A percentile compares a stretch with the other conserved stretches of the same genome.
Conservation (phyloP, 2,797 vertebrate genomes). For the Coracias cyanogaster region DNA sequence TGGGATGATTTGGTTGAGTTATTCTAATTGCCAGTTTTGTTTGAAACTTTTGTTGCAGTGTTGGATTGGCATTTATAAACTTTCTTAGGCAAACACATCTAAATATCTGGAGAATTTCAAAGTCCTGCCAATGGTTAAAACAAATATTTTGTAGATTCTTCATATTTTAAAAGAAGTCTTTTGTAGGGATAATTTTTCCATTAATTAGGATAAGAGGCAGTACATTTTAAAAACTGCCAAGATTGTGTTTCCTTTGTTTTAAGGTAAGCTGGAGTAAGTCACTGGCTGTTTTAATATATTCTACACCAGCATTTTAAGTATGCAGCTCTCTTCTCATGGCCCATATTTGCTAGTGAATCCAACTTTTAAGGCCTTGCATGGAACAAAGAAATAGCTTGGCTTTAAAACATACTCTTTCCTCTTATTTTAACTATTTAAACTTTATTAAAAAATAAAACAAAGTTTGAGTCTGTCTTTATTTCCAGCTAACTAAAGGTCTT, state of each 20-base stretch:
- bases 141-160: constrained; percentile 41
- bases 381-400: constrained; percentile 56
- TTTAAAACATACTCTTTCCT: constrained; percentile 66
- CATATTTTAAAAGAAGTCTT: not conserved
- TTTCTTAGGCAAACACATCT: constrained; percentile 20
- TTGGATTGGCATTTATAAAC: constrained; percentile 68
- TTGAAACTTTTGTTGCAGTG: constrained; percentile 62
- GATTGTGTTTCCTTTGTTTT: constrained; percentile 9
- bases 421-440: constrained; percentile 74
- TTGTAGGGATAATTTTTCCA: constrained; percentile 21
- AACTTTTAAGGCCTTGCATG: constrained; percentile 36
- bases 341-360: not conserved
- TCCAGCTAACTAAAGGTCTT: not conserved
- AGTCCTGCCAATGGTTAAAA: constrained; percentile 7
- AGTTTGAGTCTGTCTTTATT: constrained; percentile 70
- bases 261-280: constrained; percentile 39
- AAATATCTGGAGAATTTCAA: constrained; percentile 49
- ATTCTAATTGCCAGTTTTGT: constrained; percentile 58
- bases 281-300: constrained; percentile 13
- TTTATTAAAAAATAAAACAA: constrained; percentile 72
- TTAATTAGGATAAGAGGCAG: not conserved
- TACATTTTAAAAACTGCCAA: not conserved
- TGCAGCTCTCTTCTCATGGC: not conserved
- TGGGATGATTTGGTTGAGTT: constrained; percentile 40
- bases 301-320: constrained; percentile 50